phyloP scores from a whole-genome alignment of 2,888 invertebrate species.

The Ophion obscuratus region DNA sequence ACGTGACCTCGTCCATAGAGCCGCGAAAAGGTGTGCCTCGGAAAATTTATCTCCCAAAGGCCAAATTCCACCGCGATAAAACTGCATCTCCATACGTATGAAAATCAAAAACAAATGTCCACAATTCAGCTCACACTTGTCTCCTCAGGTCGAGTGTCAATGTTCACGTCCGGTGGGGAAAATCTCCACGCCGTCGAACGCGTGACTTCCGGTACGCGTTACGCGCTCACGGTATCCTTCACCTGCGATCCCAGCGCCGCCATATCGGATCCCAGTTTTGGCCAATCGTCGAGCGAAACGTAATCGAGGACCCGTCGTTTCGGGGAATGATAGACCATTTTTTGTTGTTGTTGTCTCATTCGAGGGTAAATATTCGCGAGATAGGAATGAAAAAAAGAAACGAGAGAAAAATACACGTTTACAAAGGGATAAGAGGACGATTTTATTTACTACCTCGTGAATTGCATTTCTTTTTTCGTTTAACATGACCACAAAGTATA shows the following conservation, averaged over 20 bases:
- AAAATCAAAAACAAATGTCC: neutral
- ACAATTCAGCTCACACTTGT: neutral
- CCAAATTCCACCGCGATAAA: neutral
- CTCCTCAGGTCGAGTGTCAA: conserved; percentile 88
- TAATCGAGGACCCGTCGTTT: neutral
- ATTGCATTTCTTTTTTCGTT: conserved; percentile 8
- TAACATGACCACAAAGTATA: conserved; percentile 50
- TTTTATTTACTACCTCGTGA: conserved; percentile 45
- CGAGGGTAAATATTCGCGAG: neutral
- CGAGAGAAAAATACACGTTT: conserved; percentile 13
- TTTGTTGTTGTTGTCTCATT: neutral
- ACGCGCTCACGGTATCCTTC: conserved; percentile 94
- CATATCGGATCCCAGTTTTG: conserved; percentile 86
- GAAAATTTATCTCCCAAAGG: neutral
- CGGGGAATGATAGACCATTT: neutral
- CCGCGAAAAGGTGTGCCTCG: conserved; percentile 87
- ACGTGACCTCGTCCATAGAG: conserved; percentile 89
- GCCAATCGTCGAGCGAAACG: conserved; percentile 44
- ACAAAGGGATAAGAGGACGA: conserved; percentile 24
- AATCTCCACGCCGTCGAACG: conserved; percentile 93
- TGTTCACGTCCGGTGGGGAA: conserved; percentile 95
- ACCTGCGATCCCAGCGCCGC: conserved; percentile 91
- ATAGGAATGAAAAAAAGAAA: neutral
- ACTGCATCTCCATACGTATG: neutral
- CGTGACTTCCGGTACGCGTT: conserved; percentile 90